Evolutionary conservation across 2,888 invertebrate genomes (phyloP), one percentile per base, ranked within the genome.

Genomic region (Anorthoa munda): DNA sequence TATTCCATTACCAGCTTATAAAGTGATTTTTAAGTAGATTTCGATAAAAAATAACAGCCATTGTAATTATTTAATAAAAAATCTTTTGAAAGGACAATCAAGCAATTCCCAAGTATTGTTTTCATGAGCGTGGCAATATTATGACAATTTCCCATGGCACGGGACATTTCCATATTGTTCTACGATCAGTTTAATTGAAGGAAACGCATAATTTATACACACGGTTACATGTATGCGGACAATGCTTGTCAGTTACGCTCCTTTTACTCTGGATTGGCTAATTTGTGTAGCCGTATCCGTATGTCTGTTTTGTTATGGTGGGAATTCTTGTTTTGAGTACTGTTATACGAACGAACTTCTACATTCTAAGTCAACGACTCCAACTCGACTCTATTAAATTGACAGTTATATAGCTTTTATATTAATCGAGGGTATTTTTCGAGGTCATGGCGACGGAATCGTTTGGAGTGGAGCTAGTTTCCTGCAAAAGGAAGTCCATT

Each of bases 71-170:
- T 46, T 1, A 21, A 63, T 68, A 74, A 78, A 81, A 74, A 83
- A 75, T 72, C 66, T 48, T 9, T 71, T 83, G 72, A 82, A 83
- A 79, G 61, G 68, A 67, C 70, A 76, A 68, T 67, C 53, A 63
- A 50, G 21, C 17, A 77, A 75, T 85, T 85, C 85, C 64, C 85
- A 85, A 61, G 66, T 23, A 85, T 85, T 85, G 85, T 85, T 63
- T 68, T 55, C 68, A 63, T 64, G 26, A 26, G 31, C 23, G 39
- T 53, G 46, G 11, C 64, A 66, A 56, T 65, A 26, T 72, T 63
- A 76, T 73, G 46, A n/a, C 18, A 9, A 21, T 78, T 83, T 85
- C 85, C 75, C 85, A 85, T 82, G 66, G 50, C 13, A 64, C 50
- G 69, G 50, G 55, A 59, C 55, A 73, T 77, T 82, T 78, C 69